A percentile compares a stretch with the other conserved stretches of the same genome.
phyloP scores from a whole-genome alignment of 2,888 invertebrate genomes.

The Amiota communis region DNA sequence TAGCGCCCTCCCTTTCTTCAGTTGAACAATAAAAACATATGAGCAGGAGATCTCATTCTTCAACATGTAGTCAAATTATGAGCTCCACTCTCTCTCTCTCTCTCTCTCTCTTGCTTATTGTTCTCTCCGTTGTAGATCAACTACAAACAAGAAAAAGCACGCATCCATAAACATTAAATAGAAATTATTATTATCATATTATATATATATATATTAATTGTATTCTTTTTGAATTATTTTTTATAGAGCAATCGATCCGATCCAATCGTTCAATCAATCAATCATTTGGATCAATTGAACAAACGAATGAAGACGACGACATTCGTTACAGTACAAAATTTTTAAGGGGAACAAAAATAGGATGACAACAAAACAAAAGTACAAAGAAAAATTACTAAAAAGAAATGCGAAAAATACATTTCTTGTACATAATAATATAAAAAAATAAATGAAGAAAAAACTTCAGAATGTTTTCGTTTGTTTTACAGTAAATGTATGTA shows the following conservation, averaged over 20 bases:
- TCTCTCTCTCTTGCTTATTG: not conserved
- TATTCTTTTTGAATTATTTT: conserved; percentile 28
- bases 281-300: conserved; percentile 40
- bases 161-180: not conserved
- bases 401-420: conserved; percentile 32
- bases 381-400: conserved; percentile 37
- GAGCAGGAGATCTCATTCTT: conserved; percentile 31
- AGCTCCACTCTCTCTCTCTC: not conserved
- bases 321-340: conserved; percentile 40
- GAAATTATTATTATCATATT: not conserved
- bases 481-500: too few species aligned
- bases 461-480: conserved; percentile 58
- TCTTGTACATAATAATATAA: not conserved
- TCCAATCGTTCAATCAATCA: conserved; percentile 14
- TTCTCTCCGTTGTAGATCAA: conserved; percentile 30
- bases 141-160: conserved; percentile 34
- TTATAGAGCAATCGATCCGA: too few species aligned
- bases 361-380: conserved; percentile 28
- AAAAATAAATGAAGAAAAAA: conserved; percentile 44
- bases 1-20: not conserved
- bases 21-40: not conserved
- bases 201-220: conserved; percentile 32
- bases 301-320: not conserved
- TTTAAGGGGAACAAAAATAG: conserved; percentile 31
- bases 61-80: conserved; percentile 40